Evolutionary conservation across 2,797 vertebrate species (phyloP).

Genomic region (Crenichthys baileyi): DNA sequence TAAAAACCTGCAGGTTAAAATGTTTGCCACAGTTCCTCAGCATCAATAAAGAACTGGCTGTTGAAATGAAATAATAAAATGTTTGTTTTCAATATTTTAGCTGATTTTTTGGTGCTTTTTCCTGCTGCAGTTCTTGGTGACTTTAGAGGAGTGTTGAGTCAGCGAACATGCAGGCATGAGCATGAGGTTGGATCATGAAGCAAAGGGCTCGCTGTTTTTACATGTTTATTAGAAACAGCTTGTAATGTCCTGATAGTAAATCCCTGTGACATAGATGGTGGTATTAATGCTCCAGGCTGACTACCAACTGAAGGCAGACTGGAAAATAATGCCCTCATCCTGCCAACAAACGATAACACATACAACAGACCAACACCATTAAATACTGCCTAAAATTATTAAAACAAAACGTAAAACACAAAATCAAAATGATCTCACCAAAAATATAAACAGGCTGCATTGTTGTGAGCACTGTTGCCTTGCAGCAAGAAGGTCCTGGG

Average conservation of each 20-base stretch:
- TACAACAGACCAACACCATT: not conserved
- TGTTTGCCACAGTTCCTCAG: not conserved
- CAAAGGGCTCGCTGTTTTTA: slow-evolving; percentile 17
- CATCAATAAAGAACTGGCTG: not conserved
- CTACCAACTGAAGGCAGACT: not conserved
- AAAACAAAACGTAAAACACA: not conserved
- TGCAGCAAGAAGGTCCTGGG: not conserved
- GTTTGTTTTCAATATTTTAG: not conserved
- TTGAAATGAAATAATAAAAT: not conserved
- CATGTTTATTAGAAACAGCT: slow-evolving; percentile 64
- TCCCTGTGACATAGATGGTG: slow-evolving; percentile 56
- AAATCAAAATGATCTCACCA: not conserved
- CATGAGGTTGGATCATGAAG: slow-evolving; percentile 11
- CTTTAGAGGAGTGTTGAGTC: not conserved
- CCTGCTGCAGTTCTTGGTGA: not conserved
- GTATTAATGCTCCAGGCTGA: slow-evolving; percentile 18
- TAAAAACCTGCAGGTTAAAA: not conserved
- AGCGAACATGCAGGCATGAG: slow-evolving; percentile 15
- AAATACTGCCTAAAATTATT: not conserved
- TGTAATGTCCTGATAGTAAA: slow-evolving; percentile 46
- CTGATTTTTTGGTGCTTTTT: not conserved
- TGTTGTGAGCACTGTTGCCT: not conserved
- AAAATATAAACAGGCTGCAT: not conserved
- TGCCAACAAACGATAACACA: not conserved
- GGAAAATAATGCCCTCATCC: slow-evolving; percentile 4